Evolutionary conservation across 2,113 vertebrate genomes (phyloP), one percentile per base, ranked within the genome.

Genomic region (Nycticebus coucang): DNA sequence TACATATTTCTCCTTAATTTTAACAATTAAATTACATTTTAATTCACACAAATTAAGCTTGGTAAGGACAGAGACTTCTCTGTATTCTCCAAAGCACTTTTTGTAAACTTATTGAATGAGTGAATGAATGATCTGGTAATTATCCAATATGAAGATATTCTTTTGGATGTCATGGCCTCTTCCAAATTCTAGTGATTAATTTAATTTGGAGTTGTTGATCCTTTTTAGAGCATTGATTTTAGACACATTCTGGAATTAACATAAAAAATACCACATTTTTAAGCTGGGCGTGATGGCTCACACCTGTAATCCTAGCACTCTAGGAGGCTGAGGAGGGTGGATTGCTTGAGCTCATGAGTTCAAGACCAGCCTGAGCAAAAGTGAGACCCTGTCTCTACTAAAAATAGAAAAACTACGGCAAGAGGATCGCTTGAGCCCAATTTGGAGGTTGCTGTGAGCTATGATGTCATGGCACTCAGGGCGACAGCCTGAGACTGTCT

Each of bases 181-280:
- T 64, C 60, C 4, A 74, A 86, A 95, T 93, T 88, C n/a, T 22
- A 69, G 5, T 83, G 37, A 77, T 55, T 62, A 66, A 82, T 92
- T 41, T 55, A 59, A 84, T 88, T 93, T 87, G 28, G 28, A 60
- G 55, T 75, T 81, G 41, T 94, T 75, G 57, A 53, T 75, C 19
- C 13, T 94, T 26, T 90, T 41, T 88, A 81, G 68, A 60, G 33
- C 55, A 57, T 77, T 68, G 68, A 68, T 91, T 95, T 95, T 68
- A 83, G 77, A 50, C 68, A 83, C 55, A 90, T 92, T 90, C 15
- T 93, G 26, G 69, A 75, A 87, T 91, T 74, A 87, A 57, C 35
- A 84, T 84, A 1, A 62, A 66, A 93, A 72, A 26, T 68, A 60
- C n/a, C 14, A 82, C 12, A 19, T 4, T 50, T 75, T 77, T 79